These are phyloP conservation scores for Herminia tarsipennalis DNA, from an alignment of 2,888 invertebrate species.

Conservation along the genomic window DNA sequence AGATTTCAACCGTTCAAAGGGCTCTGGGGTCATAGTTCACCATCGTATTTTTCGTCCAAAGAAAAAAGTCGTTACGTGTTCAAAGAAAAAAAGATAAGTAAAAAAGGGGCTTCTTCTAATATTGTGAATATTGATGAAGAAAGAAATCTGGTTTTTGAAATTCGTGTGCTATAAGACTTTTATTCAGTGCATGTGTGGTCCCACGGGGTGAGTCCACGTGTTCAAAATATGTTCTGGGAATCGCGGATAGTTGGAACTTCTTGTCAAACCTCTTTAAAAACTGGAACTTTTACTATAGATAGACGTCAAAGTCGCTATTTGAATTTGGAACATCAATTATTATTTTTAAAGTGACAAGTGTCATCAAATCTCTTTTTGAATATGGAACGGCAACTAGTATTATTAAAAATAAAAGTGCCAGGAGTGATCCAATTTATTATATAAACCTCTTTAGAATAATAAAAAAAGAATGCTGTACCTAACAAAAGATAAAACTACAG, in stretches of 20 bases:
- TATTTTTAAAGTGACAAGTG: conserved; percentile 8
- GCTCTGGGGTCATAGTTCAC: conserved; percentile 78
- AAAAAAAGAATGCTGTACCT: background rate
- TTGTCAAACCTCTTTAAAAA: conserved; percentile 36
- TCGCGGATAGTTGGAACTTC: conserved; percentile 52
- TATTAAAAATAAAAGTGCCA: background rate
- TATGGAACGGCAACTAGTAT: background rate
- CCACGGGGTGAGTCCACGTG: conserved; percentile 75
- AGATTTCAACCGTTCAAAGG: conserved; percentile 78
- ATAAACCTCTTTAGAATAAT: background rate
- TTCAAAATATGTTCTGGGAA: conserved; percentile 63
- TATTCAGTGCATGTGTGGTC: conserved; percentile 77
- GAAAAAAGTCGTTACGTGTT: conserved; percentile 81
- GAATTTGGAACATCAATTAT: conserved; percentile 10
- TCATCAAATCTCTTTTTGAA: background rate
- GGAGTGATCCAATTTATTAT: background rate
- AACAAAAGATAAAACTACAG: conserved; percentile 41
- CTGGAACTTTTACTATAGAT: conserved; percentile 30
- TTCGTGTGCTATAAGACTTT: conserved; percentile 61
- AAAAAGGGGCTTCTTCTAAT: conserved; percentile 82
- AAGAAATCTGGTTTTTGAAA: conserved; percentile 81
- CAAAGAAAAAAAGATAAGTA: conserved; percentile 65
- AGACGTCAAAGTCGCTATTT: conserved; percentile 6
- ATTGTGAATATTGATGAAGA: conserved; percentile 86
- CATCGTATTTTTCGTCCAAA: conserved; percentile 74